Conservation (phyloP, 2,113 vertebrate species). For the Daubentonia madagascariensis region DNA sequence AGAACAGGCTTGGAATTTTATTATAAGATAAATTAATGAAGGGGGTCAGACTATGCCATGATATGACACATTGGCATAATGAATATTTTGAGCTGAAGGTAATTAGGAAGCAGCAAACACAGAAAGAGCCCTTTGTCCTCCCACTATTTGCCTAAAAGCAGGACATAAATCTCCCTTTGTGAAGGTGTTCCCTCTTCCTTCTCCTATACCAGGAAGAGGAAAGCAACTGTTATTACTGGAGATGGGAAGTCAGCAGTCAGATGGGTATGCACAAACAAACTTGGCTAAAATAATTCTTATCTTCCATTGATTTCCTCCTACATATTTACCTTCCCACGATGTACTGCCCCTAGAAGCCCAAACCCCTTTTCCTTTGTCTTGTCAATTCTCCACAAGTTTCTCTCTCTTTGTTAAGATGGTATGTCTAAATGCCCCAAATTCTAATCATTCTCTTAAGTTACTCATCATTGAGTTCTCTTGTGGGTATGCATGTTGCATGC, state of each 20-base stretch:
- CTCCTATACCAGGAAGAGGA: neutral
- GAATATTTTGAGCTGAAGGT: neutral
- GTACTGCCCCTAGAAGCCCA: neutral
- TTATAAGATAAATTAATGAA: neutral
- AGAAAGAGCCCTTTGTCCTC: neutral
- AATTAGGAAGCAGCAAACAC: neutral
- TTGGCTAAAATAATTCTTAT: neutral
- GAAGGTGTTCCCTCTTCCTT: neutral
- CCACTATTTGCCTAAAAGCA: neutral
- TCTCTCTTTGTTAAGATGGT: neutral
- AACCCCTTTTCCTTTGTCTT: neutral
- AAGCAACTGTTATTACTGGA: neutral
- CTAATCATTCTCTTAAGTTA: neutral
- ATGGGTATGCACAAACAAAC: neutral
- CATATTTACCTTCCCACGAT: neutral
- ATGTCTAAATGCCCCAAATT: neutral
- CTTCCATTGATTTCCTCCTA: neutral
- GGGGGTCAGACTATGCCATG: neutral
- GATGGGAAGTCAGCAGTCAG: neutral
- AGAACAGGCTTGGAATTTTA: neutral
- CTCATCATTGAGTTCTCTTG: neutral
- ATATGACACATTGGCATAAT: neutral
- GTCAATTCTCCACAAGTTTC: neutral
- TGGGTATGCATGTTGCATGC: neutral
- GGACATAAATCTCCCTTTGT: neutral